Evolutionary conservation across 2,113 vertebrate species (phyloP), one percentile per base, ranked within the genome.

Genomic region (Ophiodon elongatus): DNA sequence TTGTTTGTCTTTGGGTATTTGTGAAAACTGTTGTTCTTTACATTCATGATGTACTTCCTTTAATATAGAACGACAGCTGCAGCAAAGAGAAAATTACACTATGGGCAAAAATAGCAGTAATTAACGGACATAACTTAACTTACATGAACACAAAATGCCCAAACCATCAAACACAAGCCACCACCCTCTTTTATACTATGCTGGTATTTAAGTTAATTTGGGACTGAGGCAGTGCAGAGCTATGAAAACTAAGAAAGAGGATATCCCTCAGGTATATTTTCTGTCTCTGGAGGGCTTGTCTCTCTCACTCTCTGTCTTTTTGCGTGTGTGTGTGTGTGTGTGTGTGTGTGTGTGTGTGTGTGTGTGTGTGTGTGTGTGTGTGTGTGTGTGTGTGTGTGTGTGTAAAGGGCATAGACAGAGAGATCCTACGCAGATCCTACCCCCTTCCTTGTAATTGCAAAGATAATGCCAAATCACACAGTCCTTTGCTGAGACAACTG

Each of bases 391-490:
- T 76, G 50, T 73, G 25, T 76, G 57, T 86, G 54, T 86, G 50
- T 79, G 23, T 82, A 79, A 80, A 91, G 91, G 89, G 91, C 87
- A 89, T 39, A 90, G 86, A 90, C 92, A 88, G 84, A 91, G 89
- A 91, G 91, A 94, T 94, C 88, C 82, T 90, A 79, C 63, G 57
- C 89, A 94, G 91, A 94, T 92, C 89, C 80, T 69, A 35, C 88
- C 93, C 89, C 88, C 88, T 86, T 84, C 82, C 81, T 79, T 92
- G 86, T 94, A 94, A 93, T 94, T 94, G 92, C 92, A 89, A 78
- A 94, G 93, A 96, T 94, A 93, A 93, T 89, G 64, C 89, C 85
- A 92, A 89, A 90, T 93, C 90, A 92, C 82, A 88, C 91, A 92
- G 90, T 81, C 90, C 86, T 93, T 89, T 89, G 75, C 82, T 64